Percentiles rank a stretch among this genome's conserved stretches.
Evolutionary conservation across 1,140 invertebrate species (phyloP).

Genomic region (Aphaenogaster floridana): DNA sequence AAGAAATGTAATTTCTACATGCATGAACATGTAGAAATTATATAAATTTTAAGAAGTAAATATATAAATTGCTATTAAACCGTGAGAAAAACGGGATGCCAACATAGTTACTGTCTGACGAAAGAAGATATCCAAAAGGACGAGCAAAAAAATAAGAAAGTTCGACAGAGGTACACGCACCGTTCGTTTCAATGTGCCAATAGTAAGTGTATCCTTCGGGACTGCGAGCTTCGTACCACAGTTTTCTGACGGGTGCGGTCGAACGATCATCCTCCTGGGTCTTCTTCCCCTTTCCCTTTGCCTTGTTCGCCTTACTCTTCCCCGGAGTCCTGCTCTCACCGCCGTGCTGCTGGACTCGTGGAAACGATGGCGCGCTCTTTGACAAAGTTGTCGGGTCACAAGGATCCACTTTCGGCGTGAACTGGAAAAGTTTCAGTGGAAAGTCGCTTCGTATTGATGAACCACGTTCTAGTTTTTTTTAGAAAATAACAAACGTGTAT

Average conservation of each 20-base stretch:
- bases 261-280: constrained; percentile 80
- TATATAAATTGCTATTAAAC: not conserved
- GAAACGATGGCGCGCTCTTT: constrained; percentile 9
- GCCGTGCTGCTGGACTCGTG: constrained; percentile 73
- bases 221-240: constrained; percentile 91
- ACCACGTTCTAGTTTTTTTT: not conserved
- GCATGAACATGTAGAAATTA: constrained; percentile 14
- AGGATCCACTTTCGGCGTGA: constrained; percentile 79
- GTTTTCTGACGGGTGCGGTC: constrained; percentile 77
- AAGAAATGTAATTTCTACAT: too few relatives aligned
- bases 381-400: constrained; percentile 76
- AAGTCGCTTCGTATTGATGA: not conserved
- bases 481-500: not conserved
- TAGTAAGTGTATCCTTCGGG: constrained; percentile 93
- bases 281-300: constrained; percentile 85
- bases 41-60: not conserved
- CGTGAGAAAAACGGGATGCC: constrained; percentile 34
- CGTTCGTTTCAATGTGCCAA: constrained; percentile 93
- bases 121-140: constrained; percentile 1
- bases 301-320: constrained; percentile 79
- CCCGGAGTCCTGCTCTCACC: constrained; percentile 82
- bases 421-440: constrained; percentile 61
- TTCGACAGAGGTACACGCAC: constrained; percentile 83
- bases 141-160: not conserved
- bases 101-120: not conserved